Evolutionary conservation across 2,113 vertebrate genomes (phyloP), one percentile per base, ranked within the genome.

Genomic region (Misgurnus mizolepis): DNA sequence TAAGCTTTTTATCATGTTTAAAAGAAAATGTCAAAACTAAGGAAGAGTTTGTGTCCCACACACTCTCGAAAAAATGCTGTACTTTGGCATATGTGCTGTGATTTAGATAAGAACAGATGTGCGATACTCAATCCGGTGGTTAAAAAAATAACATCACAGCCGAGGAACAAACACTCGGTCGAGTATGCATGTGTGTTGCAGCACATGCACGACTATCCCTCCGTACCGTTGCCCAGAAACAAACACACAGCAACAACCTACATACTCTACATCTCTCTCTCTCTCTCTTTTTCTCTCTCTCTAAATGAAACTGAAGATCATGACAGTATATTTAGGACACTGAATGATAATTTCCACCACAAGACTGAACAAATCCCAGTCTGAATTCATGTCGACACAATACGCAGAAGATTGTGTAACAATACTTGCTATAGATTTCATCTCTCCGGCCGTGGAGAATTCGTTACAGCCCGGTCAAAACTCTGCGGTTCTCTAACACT

Each of bases 161-260:
- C 6, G 22, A 68, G 40, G 70, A 82, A 45, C 76, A 72, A 78
- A 61, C 50, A 34, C 49, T 69, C 5, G 61, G 55, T 55, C 22
- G 66, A 34, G 47, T 41, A 65, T 47, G 47, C 60, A 64, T 62
- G 62, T 62, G 40, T 45, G 53, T 11, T 56, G 6, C 27, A 72
- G 39, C 65, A 77, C 49, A 56, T 15, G 40, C 64, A 67, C 45
- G 55, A 62, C 66, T 78, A 41, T 69, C 69, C 55, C 62, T 56
- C 68, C 45, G 70, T 69, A 64, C 80, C 60, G 75, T 82, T 82
- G 49, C 80, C 34, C 41, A 9, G 80, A 82, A 85, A 85, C 83
- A 82, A 75, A 67, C 60, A 79, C 62, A 79, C 70, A 79, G 40
- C 58, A 65, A 65, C 74, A 56, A 78, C 67, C 67, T 65, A 10